Evolutionary conservation across 2,113 vertebrate species (phyloP).

Genomic region (Urocynchramus pylzowi): DNA sequence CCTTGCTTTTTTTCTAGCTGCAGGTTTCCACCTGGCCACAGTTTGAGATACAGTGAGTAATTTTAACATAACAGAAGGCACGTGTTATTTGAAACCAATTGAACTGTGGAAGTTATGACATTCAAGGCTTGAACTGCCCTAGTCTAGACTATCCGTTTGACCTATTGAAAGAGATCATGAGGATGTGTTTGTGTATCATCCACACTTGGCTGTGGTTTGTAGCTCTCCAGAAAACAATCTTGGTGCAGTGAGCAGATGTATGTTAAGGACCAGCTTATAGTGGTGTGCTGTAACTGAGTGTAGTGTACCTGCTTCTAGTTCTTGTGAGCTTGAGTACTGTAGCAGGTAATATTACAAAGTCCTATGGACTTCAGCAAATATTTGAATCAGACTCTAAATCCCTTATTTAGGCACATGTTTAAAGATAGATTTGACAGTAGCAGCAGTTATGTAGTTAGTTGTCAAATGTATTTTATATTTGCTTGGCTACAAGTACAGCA

Average conservation of each 20-base stretch:
- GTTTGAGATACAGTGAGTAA: not conserved
- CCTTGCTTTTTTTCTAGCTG: not conserved
- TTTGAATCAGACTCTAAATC: not conserved
- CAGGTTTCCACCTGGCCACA: not conserved
- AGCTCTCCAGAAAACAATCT: not conserved
- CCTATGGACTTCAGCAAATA: fast-evolving
- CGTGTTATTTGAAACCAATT: not conserved
- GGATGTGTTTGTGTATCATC: not conserved
- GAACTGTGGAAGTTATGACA: not conserved
- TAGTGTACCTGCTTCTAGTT: not conserved
- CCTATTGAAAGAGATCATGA: not conserved
- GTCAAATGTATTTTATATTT: not conserved
- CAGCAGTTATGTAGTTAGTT: not conserved
- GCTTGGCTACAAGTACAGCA: not conserved
- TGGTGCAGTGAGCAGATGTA: not conserved
- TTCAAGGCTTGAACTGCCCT: not conserved
- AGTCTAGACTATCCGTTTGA: not conserved
- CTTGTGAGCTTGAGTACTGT: not conserved
- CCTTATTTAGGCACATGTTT: not conserved
- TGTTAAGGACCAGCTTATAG: not conserved
- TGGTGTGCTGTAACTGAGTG: not conserved
- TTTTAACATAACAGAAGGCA: not conserved
- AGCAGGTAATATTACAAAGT: not conserved
- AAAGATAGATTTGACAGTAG: not conserved
- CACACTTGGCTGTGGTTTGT: not conserved